Conservation (phyloP, 2,888 invertebrate species). For the Gastracanthus pulcherrimus region DNA sequence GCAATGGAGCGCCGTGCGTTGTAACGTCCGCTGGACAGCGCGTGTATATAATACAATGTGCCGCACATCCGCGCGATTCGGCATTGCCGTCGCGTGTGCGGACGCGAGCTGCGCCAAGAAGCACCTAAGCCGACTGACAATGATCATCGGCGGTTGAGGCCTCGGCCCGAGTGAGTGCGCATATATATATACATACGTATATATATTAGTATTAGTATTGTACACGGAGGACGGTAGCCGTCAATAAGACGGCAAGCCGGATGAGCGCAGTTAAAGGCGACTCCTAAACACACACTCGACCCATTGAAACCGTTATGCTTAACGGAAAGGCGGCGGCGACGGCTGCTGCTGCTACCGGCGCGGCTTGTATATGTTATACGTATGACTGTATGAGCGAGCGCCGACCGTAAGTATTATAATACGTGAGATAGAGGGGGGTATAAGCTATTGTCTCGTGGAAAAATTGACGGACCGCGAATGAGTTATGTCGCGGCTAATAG, state of each 20-base stretch:
- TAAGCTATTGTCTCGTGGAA: conserved; percentile 30
- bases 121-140: conserved; percentile 42
- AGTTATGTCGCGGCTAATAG: conserved; percentile 1
- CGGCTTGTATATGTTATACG: not conserved
- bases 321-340: conserved; percentile 47
- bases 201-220: not conserved
- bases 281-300: conserved; percentile 30
- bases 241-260: conserved; percentile 45
- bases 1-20: not conserved
- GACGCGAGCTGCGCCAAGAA: too few relatives aligned
- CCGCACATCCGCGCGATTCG: conserved; percentile 39
- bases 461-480: conserved; percentile 46
- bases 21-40: not conserved
- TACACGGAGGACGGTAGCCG: not conserved
- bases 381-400: not conserved
- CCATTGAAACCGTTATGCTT: conserved; percentile 54
- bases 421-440: too few relatives aligned
- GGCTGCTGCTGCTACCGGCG: not conserved
- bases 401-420: too few relatives aligned
- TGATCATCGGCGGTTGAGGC: not conserved
- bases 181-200: too few relatives aligned
- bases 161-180: too few relatives aligned
- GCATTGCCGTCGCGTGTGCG: conserved; percentile 51
- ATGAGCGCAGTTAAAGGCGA: conserved; percentile 53
- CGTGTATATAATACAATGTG: conserved; percentile 34